These are phyloP conservation scores for Cygnus atratus DNA, from an alignment of 2,113 vertebrate genomes.

Conservation along the genomic window DNA sequence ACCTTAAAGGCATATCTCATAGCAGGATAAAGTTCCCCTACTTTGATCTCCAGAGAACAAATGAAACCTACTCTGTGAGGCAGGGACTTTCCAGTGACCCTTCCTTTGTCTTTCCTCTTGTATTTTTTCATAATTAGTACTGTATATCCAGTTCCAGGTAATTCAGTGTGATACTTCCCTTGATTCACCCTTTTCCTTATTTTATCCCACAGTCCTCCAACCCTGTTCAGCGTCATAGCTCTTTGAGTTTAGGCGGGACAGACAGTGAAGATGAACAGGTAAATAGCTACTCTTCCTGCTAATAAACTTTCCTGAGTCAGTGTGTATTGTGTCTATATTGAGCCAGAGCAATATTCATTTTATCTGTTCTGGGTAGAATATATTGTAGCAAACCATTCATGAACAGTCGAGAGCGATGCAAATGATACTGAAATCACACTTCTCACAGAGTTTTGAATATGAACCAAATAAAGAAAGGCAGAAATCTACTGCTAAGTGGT, in stretches of 20 bases:
- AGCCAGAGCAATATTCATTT: neutral
- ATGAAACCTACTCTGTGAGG: neutral
- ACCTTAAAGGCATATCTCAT: neutral
- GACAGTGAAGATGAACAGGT: constrained; percentile 87
- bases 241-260: constrained; percentile 81
- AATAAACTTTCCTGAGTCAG: neutral
- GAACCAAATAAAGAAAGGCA: neutral
- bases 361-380: neutral
- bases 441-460: neutral
- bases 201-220: constrained; percentile 68
- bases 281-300: constrained; percentile 59
- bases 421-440: neutral
- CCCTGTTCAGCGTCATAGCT: constrained; percentile 76
- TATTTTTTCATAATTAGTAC: constrained; percentile 12
- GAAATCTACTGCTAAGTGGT: neutral
- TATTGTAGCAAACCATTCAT: neutral
- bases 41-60: neutral
- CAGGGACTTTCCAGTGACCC: neutral
- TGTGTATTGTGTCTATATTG: neutral
- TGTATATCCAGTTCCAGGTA: neutral
- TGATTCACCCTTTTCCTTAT: constrained; percentile 55
- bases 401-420: neutral
- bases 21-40: neutral
- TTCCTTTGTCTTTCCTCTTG: constrained; percentile 39
- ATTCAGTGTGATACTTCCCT: neutral